These are phyloP conservation scores for Zingel zingel DNA, from an alignment of 2,113 vertebrate species.

Conservation along the genomic window DNA sequence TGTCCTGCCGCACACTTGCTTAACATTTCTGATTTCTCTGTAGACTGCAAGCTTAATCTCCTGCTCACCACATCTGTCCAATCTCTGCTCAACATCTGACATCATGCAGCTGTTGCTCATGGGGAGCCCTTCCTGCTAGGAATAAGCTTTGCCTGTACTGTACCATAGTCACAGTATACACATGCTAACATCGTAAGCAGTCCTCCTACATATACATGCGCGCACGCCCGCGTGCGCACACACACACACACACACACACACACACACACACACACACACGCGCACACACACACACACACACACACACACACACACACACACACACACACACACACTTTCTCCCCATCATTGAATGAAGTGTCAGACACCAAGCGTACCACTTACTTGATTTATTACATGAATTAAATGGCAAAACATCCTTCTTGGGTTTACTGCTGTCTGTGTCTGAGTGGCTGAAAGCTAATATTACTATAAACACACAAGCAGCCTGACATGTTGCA, in stretches of 20 bases:
- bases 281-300: background rate
- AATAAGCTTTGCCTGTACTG: slow-evolving; percentile 45
- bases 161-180: slow-evolving; percentile 36
- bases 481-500: background rate
- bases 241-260: background rate
- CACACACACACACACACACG: background rate
- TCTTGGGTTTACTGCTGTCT: background rate
- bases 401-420: slow-evolving; percentile 22
- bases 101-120: slow-evolving; percentile 64
- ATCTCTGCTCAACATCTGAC: slow-evolving; percentile 59
- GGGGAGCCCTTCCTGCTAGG: slow-evolving; percentile 20
- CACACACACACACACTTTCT: background rate
- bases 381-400: slow-evolving; percentile 1
- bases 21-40: slow-evolving; percentile 59
- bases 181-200: slow-evolving; percentile 13
- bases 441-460: background rate
- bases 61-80: slow-evolving; percentile 65
- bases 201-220: background rate
- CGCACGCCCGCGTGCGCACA: background rate
- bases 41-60: slow-evolving; percentile 58
- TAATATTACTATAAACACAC: background rate
- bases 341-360: background rate
- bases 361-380: background rate
- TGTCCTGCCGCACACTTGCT: background rate
- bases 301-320: no score